phyloP scores from a whole-genome alignment of 2,113 vertebrate genomes.

The Forbesichthys agassizii region DNA sequence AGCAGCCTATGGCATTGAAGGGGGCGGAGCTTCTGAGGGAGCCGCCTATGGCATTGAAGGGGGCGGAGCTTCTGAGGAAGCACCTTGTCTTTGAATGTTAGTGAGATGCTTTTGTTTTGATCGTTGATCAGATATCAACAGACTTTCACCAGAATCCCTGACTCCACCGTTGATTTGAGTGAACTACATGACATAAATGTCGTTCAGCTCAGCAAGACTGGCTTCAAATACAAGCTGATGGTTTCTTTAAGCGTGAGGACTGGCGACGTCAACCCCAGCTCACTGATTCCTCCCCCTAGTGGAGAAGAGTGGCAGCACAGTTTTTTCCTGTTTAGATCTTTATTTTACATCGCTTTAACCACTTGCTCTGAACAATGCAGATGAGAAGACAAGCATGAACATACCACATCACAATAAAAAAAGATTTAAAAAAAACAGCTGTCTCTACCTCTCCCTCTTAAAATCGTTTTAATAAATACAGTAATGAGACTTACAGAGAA shows the following conservation, averaged over 20 bases:
- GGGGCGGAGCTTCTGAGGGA: too few relatives aligned
- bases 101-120: too few relatives aligned
- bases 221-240: neutral
- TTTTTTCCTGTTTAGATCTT: conserved; percentile 9
- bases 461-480: conserved; percentile 34
- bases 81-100: too few relatives aligned
- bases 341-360: conserved; percentile 35
- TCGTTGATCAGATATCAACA: too few relatives aligned
- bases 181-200: neutral
- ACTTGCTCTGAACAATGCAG: conserved; percentile 27
- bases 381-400: conserved; percentile 23
- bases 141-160: too few relatives aligned
- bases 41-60: too few relatives aligned
- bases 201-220: neutral
- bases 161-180: neutral
- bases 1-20: too few relatives aligned
- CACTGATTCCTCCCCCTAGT: conserved; percentile 1
- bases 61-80: too few relatives aligned
- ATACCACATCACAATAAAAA: conserved; percentile 9
- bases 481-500: conserved; percentile 71
- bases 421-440: neutral
- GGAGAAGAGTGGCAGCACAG: conserved; percentile 12
- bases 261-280: neutral
- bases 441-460: neutral
- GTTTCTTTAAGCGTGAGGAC: conserved; percentile 3